Evolutionary conservation across 2,888 invertebrate genomes (phyloP).

Genomic region (Lasioglossum zephyrum): DNA sequence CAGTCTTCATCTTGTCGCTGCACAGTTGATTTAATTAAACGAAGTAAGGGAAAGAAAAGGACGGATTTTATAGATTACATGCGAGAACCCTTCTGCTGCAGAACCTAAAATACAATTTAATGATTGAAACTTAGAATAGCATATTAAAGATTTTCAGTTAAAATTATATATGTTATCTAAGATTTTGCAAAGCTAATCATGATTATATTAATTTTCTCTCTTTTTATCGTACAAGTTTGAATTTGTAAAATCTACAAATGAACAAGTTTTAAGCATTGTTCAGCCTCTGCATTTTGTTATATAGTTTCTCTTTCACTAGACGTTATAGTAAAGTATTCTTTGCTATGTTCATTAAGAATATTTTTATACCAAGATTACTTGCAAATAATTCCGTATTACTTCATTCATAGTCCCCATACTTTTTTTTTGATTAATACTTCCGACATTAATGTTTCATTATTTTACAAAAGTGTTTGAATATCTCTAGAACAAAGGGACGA

Average conservation of each 20-base stretch:
- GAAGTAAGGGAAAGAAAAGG: constrained; percentile 74
- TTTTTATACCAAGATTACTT: constrained; percentile 8
- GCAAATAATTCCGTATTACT: constrained; percentile 21
- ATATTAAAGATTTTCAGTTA: constrained; percentile 32
- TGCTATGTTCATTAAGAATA: constrained; percentile 10
- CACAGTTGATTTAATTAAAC: constrained; percentile 71
- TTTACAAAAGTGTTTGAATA: background rate
- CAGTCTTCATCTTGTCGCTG: constrained; percentile 79
- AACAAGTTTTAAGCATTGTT: constrained; percentile 47
- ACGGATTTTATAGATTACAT: constrained; percentile 88
- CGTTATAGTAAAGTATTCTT: constrained; percentile 5
- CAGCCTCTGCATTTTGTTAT: constrained; percentile 66
- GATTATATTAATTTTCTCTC: background rate
- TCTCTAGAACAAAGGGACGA: constrained; percentile 19
- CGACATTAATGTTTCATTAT: constrained; percentile 12
- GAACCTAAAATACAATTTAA: constrained; percentile 85
- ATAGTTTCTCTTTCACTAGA: constrained; percentile 13
- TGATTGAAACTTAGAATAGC: constrained; percentile 59
- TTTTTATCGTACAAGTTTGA: background rate
- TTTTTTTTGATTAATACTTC: constrained; percentile 16
- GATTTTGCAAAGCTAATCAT: constrained; percentile 13
- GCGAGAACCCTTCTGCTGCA: constrained; percentile 97
- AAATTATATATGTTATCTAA: constrained; percentile 17
- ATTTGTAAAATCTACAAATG: constrained; percentile 2
- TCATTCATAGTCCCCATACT: constrained; percentile 2